These are phyloP conservation scores for Epinephelus lanceolatus DNA, from an alignment of 2,113 vertebrate species.

Conservation along the genomic window DNA sequence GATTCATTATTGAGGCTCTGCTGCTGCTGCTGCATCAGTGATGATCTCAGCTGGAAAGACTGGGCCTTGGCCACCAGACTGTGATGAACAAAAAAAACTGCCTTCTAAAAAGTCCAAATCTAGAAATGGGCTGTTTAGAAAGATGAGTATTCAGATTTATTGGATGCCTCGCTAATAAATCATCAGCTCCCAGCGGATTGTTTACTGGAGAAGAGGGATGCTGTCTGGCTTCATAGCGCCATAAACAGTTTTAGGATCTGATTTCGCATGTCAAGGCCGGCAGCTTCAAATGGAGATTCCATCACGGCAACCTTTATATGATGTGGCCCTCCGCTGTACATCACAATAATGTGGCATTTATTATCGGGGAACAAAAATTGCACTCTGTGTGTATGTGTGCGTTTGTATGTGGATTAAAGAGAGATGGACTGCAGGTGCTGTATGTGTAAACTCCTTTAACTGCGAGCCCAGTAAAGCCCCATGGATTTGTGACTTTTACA, in stretches of 20 bases:
- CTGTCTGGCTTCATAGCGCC: constrained; percentile 44
- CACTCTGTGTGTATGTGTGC: constrained; percentile 10
- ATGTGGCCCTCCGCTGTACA: constrained; percentile 52
- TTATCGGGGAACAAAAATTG: constrained; percentile 45
- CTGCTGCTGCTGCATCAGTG: background rate
- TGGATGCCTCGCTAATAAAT: constrained; percentile 50
- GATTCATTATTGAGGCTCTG: constrained; percentile 37
- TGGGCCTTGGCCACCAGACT: constrained; percentile 25
- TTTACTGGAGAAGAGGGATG: constrained; percentile 65
- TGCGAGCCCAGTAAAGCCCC: background rate
- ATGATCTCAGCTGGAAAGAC: constrained; percentile 29
- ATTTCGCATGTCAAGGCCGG: constrained; percentile 63
- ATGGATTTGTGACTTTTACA: constrained; percentile 21
- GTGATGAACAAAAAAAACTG: constrained; percentile 23
- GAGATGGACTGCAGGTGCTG: background rate
- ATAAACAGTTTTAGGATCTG: constrained; percentile 70
- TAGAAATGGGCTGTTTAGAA: constrained; percentile 50
- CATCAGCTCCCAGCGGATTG: constrained; percentile 34
- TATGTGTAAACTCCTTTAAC: constrained; percentile 18
- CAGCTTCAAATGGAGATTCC: constrained; percentile 62
- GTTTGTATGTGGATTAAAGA: constrained; percentile 6
- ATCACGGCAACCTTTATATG: constrained; percentile 66
- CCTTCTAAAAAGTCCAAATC: constrained; percentile 35
- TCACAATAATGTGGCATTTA: constrained; percentile 77
- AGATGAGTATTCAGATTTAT: constrained; percentile 67